Evolutionary conservation across 2,888 invertebrate species (phyloP).

Genomic region (Taenaris catops): DNA sequence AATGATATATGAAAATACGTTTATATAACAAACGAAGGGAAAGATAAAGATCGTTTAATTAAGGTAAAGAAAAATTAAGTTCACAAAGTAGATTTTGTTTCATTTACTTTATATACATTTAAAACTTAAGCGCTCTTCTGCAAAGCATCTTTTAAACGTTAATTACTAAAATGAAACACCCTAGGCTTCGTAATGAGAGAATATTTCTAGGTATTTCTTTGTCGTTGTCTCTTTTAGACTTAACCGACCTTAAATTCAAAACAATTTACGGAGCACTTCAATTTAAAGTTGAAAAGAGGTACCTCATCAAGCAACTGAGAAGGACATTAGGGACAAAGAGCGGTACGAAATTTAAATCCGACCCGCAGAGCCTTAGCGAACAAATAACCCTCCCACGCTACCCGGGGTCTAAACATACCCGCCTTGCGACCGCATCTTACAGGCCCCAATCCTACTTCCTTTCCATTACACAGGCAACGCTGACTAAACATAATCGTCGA

Average conservation of each 20-base stretch:
- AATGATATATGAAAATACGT: too few species aligned
- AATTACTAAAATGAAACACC: conserved; percentile 15
- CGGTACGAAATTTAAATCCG: conserved; percentile 67
- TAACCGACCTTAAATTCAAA: conserved; percentile 34
- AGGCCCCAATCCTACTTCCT: conserved; percentile 78
- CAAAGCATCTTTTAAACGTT: conserved; percentile 15
- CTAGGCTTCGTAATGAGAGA: conserved; percentile 17
- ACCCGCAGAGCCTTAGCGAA: conserved; percentile 74
- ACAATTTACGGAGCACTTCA: conserved; percentile 52
- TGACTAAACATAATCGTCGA: conserved; percentile 79
- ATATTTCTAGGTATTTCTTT: conserved; percentile 22
- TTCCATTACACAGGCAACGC: conserved; percentile 70
- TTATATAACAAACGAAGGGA: too few species aligned
- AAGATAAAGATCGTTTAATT: too few species aligned
- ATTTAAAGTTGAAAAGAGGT: conserved; percentile 68
- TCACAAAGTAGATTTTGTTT: too few species aligned
- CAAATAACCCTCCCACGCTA: conserved; percentile 53
- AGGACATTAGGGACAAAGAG: conserved; percentile 61
- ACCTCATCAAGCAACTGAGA: conserved; percentile 62
- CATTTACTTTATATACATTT: conserved; percentile 8
- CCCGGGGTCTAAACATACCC: conserved; percentile 41
- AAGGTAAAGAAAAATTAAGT: conserved; percentile 7
- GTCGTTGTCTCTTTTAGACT: conserved; percentile 24
- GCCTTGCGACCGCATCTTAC: conserved; percentile 78
- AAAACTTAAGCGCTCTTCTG: conserved; percentile 7